Evolutionary conservation across 2,797 vertebrate species (phyloP), one percentile per base, ranked within the genome.

Genomic region (Ispidina picta): DNA sequence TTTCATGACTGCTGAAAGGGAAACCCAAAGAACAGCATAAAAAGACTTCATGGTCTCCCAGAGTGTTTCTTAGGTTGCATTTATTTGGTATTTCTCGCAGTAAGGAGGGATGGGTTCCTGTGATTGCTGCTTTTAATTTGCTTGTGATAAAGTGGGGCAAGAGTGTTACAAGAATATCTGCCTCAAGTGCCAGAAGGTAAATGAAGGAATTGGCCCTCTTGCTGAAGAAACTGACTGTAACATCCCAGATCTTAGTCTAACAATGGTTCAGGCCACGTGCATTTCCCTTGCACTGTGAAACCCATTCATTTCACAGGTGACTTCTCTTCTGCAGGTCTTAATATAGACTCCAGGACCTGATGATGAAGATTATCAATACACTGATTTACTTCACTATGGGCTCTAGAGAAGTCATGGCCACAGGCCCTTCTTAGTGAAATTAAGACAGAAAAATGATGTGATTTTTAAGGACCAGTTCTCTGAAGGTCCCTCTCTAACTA

Each of bases 81-180:
- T 60, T 92, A 88, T 66, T 49, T 65, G 35, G 18, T 69, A 77
- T 85, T 88, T 82, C 62, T 69, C 54, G 75, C 64, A 92, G 13
- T 35, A 69, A 65, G 51, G 39, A 90, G 20, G 26, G 95, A 88
- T 10, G 22, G 35, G 28, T 81, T 68, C 31, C 58, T 64, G 41
- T 51, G 35, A 81, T 60, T 60, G 73, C 55, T 83, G 77, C 75
- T 88, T 94, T 92, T 83, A 66, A 81, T 89, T 79, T 92, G n/a
- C 35, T 66, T 83, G 39, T 77, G 81, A 71, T 12, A 37, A 76
- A 93, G 51, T 49, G 84, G 43, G 73, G 59, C 81, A 87, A 77
- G 43, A 84, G 46, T 41, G 51, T 33, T 51, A 89, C 44, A 83
- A 83, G 85, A 86, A 58, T 52, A 93, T 31, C 86, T 83, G 59